Evolutionary conservation across 2,797 vertebrate species (phyloP).

Genomic region (Hydrocynus forskahlii): DNA sequence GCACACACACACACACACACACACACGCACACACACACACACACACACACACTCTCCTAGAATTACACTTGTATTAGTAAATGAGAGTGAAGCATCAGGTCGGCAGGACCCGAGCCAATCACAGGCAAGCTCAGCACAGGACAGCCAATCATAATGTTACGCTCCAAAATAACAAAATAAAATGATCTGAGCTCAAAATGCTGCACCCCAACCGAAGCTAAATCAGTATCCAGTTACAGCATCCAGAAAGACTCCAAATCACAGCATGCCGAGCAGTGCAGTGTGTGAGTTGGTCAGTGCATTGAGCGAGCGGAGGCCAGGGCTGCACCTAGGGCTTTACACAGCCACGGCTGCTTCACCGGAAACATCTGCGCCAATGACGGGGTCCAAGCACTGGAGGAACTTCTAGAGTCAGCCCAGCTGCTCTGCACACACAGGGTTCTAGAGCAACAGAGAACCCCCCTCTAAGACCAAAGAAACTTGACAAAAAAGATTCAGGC

Average conservation of each 20-base stretch:
- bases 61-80: neutral
- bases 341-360: constrained; percentile 85
- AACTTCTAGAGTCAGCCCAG: neutral
- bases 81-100: constrained; percentile 10
- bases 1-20: too few relatives aligned
- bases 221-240: neutral
- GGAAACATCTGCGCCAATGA: constrained; percentile 80
- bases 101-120: constrained; percentile 7
- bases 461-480: neutral
- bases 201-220: neutral
- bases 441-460: neutral
- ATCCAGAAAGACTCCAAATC: constrained; percentile 14
- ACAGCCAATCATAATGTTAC: neutral
- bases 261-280: constrained; percentile 21
- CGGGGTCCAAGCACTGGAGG: constrained; percentile 24
- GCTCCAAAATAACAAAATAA: neutral
- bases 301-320: constrained; percentile 48
- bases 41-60: too few relatives aligned
- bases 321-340: constrained; percentile 81
- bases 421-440: constrained; percentile 22
- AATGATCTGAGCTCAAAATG: neutral
- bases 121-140: neutral
- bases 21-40: too few relatives aligned
- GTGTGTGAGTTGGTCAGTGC: neutral
- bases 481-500: neutral